Evolutionary conservation across 2,888 invertebrate genomes (phyloP).

Genomic region (Malthinus flaveolus): DNA sequence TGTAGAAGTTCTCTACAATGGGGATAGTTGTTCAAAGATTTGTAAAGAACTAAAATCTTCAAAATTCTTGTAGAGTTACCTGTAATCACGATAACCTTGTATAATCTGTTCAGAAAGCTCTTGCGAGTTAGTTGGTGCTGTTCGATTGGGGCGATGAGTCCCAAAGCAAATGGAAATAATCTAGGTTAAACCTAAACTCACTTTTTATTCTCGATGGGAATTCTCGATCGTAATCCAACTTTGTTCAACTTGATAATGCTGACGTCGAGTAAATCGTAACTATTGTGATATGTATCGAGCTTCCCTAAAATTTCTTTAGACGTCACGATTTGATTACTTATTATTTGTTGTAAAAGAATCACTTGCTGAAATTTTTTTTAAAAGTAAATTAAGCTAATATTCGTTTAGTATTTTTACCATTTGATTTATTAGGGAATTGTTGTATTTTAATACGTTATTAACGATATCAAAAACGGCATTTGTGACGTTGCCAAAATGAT

Average conservation of each 20-base stretch:
- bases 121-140: not conserved
- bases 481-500: conserved; percentile 60
- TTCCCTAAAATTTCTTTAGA: conserved; percentile 24
- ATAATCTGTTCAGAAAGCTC: too few species aligned
- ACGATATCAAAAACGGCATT: conserved; percentile 64
- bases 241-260: conserved; percentile 21
- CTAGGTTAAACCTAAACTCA: not conserved
- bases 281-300: conserved; percentile 31
- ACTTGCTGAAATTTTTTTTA: conserved; percentile 35
- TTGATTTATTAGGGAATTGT: conserved; percentile 71
- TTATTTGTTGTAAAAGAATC: conserved; percentile 35
- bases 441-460: conserved; percentile 67
- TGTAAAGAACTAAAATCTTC: too few species aligned
- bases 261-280: conserved; percentile 34
- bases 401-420: conserved; percentile 61
- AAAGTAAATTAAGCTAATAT: too few species aligned
- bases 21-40: too few species aligned
- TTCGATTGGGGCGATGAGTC: not conserved
- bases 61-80: too few species aligned
- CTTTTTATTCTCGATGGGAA: conserved; percentile 10
- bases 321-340: conserved; percentile 30
- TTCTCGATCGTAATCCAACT: conserved; percentile 1
- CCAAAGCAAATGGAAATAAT: too few species aligned
- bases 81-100: too few species aligned
- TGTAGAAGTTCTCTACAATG: too few species aligned